Base-by-base conservation (phyloP, 2,113 vertebrate genomes). In the Sebastes fasciatus region DNA sequence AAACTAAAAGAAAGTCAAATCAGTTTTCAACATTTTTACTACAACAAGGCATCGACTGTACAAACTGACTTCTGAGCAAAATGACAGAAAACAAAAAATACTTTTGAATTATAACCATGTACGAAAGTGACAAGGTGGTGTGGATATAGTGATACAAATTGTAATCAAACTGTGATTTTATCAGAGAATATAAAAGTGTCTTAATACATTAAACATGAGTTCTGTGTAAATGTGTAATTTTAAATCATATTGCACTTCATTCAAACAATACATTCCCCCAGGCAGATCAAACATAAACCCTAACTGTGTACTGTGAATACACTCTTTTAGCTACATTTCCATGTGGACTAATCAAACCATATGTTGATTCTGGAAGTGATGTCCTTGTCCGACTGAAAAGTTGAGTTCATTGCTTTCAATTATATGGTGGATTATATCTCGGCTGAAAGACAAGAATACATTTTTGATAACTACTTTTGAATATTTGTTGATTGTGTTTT, bases 391-490 rank as follows among this genome's bases (percentile, higher is more conserved):
- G 49, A 87, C 70, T 90, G 91, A 91, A 88, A 91, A 90, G 89
- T 60, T 89, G 90, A 84, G 87, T 72, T 94, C 92, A 90, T 90
- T 94, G 91, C 88, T 90, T 87, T 96, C 95, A 95, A 88, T 90
- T 88, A 95, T 94, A 94, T 19, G 95, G 94, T 67, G 93, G 95
- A 69, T 95, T 91, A 93, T 91, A 83, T 89, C 91, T 92, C 82
- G 95, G 95, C 95, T 96, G 95, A 92, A 96, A 96, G 84, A 96
- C 90, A 96, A 95, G 74, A 95, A 95, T 89, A 93, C 67, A 92
- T 84, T 55, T 90, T 89, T 88, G 72, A 87, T 86, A 81, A 87
- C 73, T 82, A 60, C 17, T 57, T 64, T 79, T 80, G 62, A 60
- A 81, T 46, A 77, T 62, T 61, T 58, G 19, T 46, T 17, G 4